phyloP scores from a whole-genome alignment of 2,888 invertebrate species.

The Thyatira batis region DNA sequence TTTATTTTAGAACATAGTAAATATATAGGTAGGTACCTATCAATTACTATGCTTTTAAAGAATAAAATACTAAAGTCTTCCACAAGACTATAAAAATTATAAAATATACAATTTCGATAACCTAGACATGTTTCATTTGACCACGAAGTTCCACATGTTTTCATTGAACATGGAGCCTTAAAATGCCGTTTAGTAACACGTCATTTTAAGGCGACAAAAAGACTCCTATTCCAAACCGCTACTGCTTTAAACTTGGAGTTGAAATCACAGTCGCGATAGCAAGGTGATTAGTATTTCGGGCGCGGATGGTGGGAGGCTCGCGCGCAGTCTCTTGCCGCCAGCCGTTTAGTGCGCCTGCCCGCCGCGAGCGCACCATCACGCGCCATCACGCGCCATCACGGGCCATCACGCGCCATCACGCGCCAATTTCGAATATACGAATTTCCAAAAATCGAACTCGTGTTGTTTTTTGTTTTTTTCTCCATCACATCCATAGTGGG shows the following conservation, averaged over 20 bases:
- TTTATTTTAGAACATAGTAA: too few species aligned
- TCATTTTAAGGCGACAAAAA: too few species aligned
- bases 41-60: too few species aligned
- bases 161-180: too few species aligned
- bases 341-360: slow-evolving; percentile 66
- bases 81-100: too few species aligned
- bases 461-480: slow-evolving; percentile 49
- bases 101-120: too few species aligned
- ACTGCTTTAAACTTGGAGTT: slow-evolving; percentile 40
- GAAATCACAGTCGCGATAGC: slow-evolving; percentile 67
- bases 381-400: slow-evolving; percentile 61
- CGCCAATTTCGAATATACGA: slow-evolving; percentile 55
- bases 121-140: too few species aligned
- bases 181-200: too few species aligned
- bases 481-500: slow-evolving; percentile 54
- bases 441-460: slow-evolving; percentile 46
- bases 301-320: slow-evolving; percentile 64
- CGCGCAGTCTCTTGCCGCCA: slow-evolving; percentile 76
- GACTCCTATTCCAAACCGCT: too few species aligned
- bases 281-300: slow-evolving; percentile 79
- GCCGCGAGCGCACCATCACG: slow-evolving; percentile 53
- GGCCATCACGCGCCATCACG: slow-evolving; percentile 55
- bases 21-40: too few species aligned
- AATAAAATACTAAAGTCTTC: too few species aligned
- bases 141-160: too few species aligned